phyloP scores from a whole-genome alignment of 23 tunicate genomes.

The Ciona savignyi region DNA sequence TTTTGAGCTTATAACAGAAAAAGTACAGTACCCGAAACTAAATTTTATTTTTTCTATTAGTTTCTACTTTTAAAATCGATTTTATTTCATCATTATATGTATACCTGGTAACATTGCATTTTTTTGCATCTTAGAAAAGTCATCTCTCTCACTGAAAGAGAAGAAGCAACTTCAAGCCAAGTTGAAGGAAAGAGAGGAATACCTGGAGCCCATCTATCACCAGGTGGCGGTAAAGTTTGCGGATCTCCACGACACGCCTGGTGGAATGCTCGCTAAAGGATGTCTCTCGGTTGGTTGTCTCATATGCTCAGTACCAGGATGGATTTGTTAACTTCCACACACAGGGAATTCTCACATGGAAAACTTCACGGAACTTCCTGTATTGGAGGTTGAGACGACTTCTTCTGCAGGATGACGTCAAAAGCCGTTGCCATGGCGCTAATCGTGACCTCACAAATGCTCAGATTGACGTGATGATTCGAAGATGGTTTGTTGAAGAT shows the following conservation, averaged over 20 bases:
- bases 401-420: conserved; percentile 62
- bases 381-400: conserved; percentile 88
- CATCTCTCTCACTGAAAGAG: conserved; percentile 21
- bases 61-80: too few relatives aligned
- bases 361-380: conserved; percentile 38
- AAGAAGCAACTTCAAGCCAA: conserved; percentile 26
- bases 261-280: conserved; percentile 73
- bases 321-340: too few relatives aligned
- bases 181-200: conserved; percentile 48
- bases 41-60: too few relatives aligned
- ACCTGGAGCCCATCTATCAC: conserved; percentile 66
- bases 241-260: conserved; percentile 96
- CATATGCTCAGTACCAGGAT: too few relatives aligned
- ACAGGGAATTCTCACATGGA: conserved; percentile 82
- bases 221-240: conserved; percentile 96
- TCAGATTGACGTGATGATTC: conserved; percentile 64
- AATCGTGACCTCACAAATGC: conserved; percentile 25
- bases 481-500: conserved; percentile 90
- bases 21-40: too few relatives aligned
- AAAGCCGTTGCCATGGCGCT: conserved; percentile 23
- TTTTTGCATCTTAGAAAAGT: background rate
- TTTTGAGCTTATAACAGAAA: too few relatives aligned
- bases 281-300: conserved; percentile 89
- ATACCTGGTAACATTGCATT: too few relatives aligned
- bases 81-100: too few relatives aligned